phyloP scores from a whole-genome alignment of 2,888 invertebrate genomes.

The Spialia ferax region DNA sequence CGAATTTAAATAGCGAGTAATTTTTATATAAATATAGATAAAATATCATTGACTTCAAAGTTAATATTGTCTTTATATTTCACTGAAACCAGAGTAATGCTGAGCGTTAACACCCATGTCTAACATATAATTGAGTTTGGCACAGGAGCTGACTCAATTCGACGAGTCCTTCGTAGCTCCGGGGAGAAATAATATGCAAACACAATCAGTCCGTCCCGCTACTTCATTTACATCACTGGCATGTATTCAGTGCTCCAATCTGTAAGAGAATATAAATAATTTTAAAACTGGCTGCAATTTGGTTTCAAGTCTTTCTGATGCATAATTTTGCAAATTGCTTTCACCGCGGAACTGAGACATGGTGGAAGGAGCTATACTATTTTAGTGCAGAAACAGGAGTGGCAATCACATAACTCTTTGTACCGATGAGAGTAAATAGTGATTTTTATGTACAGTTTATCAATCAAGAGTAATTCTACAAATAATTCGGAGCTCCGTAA shows the following conservation, averaged over 20 bases:
- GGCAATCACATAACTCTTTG: too few species aligned
- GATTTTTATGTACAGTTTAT: too few species aligned
- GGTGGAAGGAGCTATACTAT: too few species aligned
- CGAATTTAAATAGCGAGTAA: too few species aligned
- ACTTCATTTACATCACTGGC: conserved; percentile 8
- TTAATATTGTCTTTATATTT: not conserved
- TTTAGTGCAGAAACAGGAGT: too few species aligned
- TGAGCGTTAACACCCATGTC: conserved; percentile 32
- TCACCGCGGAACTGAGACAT: too few species aligned
- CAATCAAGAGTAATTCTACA: too few species aligned
- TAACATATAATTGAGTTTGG: conserved; percentile 42
- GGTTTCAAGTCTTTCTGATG: not conserved
- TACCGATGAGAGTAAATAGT: too few species aligned
- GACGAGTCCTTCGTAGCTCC: conserved; percentile 43
- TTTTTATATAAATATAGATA: too few species aligned
- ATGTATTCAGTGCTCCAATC: conserved; percentile 10
- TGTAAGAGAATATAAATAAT: conserved; percentile 10
- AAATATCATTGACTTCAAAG: not conserved
- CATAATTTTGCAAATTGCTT: not conserved
- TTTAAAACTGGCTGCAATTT: not conserved
- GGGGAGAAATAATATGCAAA: conserved; percentile 46
- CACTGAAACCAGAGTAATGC: conserved; percentile 4
- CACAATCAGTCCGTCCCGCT: conserved; percentile 33
- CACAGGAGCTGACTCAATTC: conserved; percentile 42
- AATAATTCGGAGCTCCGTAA: too few species aligned